Evolutionary conservation across 1,140 invertebrate genomes (phyloP), one percentile per base, ranked within the genome.

Genomic region (Lepidostoma basale): DNA sequence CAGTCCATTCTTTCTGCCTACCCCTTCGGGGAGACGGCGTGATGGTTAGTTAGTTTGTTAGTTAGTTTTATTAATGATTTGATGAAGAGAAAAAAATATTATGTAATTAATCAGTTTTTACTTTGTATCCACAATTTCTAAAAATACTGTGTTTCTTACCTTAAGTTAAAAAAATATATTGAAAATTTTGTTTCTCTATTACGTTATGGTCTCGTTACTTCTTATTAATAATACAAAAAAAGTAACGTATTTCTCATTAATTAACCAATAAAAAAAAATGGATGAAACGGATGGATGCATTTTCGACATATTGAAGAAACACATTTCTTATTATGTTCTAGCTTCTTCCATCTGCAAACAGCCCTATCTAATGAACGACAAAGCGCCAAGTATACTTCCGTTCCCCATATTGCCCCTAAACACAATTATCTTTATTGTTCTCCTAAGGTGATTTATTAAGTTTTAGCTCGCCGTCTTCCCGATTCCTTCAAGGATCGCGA

Each of bases 251-350:
- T n/a, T 10, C 20, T 22, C 45, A n/a, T 49, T 49, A 23, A 49
- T n/a, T n/a, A n/a, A n/a, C n/a, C n/a, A 49, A 22, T 49, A n/a
- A 23, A 4, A 25, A 12, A 49, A 23, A 12, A 23, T 23, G 10
- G 10, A 49, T 22, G 22, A 23, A 23, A 6, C 45, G 25, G 18
- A 49, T 49, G 18, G 10, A 22, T 23, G 18, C 18, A 49, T 49
- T 49, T 49, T 49, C 2, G 22, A 2, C 8, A 12, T 23, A 23
- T 49, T 23, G 23, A 49, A 49, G 22, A 49, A 49, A 23, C 25
- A 23, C 6, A 49, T 49, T 23, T 49, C 45, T 49, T 49, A 49
- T 49, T 49, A 12, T 23, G 22, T 49, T 49, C 45, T 5, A 49
- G 10, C 45, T 22, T 23, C 25, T 22, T 36, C 33, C 33, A n/a